These are phyloP conservation scores for Panthera tigris DNA, from an alignment of 2,113 vertebrate species.

Conservation along the genomic window DNA sequence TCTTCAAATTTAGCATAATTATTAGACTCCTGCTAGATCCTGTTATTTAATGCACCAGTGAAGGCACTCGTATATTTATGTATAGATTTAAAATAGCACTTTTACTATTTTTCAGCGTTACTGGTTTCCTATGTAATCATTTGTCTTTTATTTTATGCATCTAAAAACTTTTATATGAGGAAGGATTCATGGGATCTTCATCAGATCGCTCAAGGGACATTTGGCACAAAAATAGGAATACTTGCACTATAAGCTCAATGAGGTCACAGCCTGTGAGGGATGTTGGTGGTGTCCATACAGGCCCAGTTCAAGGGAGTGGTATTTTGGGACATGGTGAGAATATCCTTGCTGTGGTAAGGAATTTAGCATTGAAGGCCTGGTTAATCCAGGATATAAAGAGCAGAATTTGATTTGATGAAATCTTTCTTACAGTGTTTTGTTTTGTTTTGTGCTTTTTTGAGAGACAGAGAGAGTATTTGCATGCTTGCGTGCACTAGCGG, in stretches of 20 bases:
- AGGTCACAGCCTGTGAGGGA: background rate
- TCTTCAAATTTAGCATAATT: background rate
- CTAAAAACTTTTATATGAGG: background rate
- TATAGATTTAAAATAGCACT: background rate
- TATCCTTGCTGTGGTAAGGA: background rate
- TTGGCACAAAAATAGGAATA: background rate
- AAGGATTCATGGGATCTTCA: background rate
- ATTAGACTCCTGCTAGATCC: background rate
- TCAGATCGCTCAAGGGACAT: background rate
- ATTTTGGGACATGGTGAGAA: background rate
- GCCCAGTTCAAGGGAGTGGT: background rate
- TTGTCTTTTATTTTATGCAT: background rate
- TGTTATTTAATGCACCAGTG: background rate
- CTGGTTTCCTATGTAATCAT: background rate
- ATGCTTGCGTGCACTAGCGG: no score
- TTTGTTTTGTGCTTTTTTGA: no score
- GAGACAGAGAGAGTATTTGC: no score
- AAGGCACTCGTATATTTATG: background rate
- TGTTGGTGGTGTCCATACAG: background rate
- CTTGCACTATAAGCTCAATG: background rate
- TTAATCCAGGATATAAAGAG: background rate
- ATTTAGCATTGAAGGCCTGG: background rate
- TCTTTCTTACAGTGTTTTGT: background rate
- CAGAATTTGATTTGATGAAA: background rate
- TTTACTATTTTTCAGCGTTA: background rate